These are phyloP conservation scores for Pangasianodon hypophthalmus DNA, from an alignment of 2,113 vertebrate species.

Conservation along the genomic window DNA sequence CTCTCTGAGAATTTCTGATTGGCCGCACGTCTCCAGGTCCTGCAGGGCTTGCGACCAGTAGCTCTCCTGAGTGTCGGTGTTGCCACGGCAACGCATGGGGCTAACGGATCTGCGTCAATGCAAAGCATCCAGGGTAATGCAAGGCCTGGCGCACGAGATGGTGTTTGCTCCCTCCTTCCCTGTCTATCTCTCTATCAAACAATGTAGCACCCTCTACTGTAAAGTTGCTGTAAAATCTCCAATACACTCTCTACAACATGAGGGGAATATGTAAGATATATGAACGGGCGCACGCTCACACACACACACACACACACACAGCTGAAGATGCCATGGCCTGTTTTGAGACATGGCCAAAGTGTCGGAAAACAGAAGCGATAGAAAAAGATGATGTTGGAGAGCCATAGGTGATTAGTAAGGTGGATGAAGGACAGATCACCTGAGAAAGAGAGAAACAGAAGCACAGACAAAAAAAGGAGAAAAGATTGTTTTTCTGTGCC, in stretches of 20 bases:
- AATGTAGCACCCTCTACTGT: conserved; percentile 21
- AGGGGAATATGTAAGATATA: conserved; percentile 70
- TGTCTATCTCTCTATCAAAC: conserved; percentile 34
- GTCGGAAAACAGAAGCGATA: conserved; percentile 72
- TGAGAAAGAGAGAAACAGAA: conserved; percentile 86
- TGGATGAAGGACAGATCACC: conserved; percentile 94
- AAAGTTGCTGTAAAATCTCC: conserved; percentile 11
- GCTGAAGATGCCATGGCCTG: conserved; percentile 63
- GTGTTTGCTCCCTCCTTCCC: conserved; percentile 64
- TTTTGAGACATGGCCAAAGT: conserved; percentile 29
- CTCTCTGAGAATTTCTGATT: conserved; percentile 95
- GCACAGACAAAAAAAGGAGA: conserved; percentile 64
- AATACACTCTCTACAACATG: conserved; percentile 46
- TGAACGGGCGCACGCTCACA: conserved; percentile 17
- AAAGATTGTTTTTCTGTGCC: conserved; percentile 11
- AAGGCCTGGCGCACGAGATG: conserved; percentile 63
- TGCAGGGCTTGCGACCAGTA: conserved; percentile 97
- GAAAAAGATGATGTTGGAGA: conserved; percentile 80
- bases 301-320: conserved; percentile 28
- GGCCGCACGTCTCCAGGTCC: conserved; percentile 96
- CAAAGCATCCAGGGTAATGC: conserved; percentile 73
- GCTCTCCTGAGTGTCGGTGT: conserved; percentile 83
- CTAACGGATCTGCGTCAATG: conserved; percentile 92
- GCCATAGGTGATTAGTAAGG: conserved; percentile 89
- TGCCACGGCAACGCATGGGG: conserved; percentile 79